These are phyloP conservation scores for Seriola dumerili DNA, from an alignment of 2,113 vertebrate species.

Conservation along the genomic window DNA sequence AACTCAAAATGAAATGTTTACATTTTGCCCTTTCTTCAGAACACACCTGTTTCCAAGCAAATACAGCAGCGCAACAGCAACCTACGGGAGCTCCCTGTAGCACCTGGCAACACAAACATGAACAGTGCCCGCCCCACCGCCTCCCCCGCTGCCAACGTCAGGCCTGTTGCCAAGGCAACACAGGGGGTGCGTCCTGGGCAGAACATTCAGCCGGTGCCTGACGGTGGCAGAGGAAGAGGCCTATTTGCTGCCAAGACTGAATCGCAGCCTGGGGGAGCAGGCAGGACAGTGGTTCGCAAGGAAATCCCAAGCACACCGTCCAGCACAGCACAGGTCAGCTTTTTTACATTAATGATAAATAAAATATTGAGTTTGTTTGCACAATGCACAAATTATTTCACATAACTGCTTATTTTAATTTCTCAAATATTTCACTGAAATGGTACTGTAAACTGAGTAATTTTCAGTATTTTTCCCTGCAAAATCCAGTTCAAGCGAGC, in stretches of 20 bases:
- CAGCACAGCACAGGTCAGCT: conserved; percentile 86
- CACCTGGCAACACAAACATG: conserved; percentile 86
- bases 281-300: conserved; percentile 80
- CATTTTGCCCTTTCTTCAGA: conserved; percentile 78
- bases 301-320: conserved; percentile 70
- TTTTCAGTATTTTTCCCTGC: not conserved
- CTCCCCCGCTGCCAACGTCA: conserved; percentile 85
- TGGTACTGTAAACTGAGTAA: not conserved
- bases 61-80: conserved; percentile 95
- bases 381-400: not conserved
- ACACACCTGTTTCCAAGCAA: conserved; percentile 86
- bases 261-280: conserved; percentile 54
- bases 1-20: not conserved
- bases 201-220: conserved; percentile 58
- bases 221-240: conserved; percentile 74
- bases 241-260: conserved; percentile 64
- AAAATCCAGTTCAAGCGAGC: conserved; percentile 23
- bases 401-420: not conserved
- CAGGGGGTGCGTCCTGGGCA: conserved; percentile 74
- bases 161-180: conserved; percentile 81
- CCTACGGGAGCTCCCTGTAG: conserved; percentile 93
- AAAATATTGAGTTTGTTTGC: not conserved
- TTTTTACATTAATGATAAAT: not conserved
- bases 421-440: conserved; percentile 5
- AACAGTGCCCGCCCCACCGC: conserved; percentile 76